Base-by-base conservation (phyloP, 2,888 invertebrate species). In the Cerastis leucographa region DNA sequence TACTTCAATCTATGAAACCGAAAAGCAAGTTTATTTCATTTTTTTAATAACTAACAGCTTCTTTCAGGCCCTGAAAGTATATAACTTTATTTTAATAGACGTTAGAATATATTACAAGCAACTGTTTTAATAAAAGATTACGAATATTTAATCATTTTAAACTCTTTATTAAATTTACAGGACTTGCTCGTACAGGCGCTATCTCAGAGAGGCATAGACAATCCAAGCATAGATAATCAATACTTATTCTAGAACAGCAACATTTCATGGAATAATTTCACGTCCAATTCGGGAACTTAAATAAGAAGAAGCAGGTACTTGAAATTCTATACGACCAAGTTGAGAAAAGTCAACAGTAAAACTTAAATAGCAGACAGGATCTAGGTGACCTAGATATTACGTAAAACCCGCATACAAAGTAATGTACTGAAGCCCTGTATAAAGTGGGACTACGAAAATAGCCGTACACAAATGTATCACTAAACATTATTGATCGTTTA, bases 401-500 rank as follows among this genome's bases (percentile, higher is more conserved):
- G 56, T 81, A 69, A 71, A 51, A 70, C 51, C 46, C 40, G 68
- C 71, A 71, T 59, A 61, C 64, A 77, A 42, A 56, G 22, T 44
- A n/a, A 61, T 12, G 35, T 76, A 29, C 29, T 61, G 42, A 71
- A 54, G 69, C 74, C 68, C 61, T 77, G 9, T 71, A 25, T 65
- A 14, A 54, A 77, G 62, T 71, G 69, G 61, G 19, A 51, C 46
- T 54, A 78, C 59, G 22, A 84, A 84, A 80, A 85, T 78, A 81
- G 22, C 44, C 42, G 64, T 79, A 83, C 80, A 81, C 69, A 78
- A 86, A 86, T 86, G 85, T 88, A 89, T 85, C 83, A 81, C 59
- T 71, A 78, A 83, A 87, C 87, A 85, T 89, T 89, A 89, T 90
- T 90, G 90, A 87, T 89, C 83, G 85, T 87, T 90, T 89, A 91